These are phyloP conservation scores for Thalassaphorura encarpata DNA, from an alignment of 1,140 invertebrate species.

Conservation along the genomic window DNA sequence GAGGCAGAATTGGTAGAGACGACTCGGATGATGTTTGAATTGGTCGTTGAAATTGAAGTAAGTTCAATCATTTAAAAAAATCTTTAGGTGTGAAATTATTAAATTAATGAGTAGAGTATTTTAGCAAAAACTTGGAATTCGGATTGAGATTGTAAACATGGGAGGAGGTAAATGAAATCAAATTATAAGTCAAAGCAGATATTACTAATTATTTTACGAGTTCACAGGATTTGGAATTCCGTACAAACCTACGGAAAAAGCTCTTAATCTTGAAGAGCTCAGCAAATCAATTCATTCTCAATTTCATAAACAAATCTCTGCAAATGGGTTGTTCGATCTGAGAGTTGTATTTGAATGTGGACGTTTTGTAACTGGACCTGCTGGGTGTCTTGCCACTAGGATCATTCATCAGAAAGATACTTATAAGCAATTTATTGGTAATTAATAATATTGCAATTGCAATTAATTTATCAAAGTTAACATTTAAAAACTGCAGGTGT, in stretches of 20 bases:
- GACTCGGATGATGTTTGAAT: slow-evolving; percentile 1
- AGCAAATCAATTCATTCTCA: neutral
- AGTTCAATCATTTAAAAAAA: neutral
- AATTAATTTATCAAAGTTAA: no score
- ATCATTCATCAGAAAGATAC: neutral
- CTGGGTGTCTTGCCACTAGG: neutral
- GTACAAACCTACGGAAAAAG: neutral
- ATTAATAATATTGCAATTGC: no score
- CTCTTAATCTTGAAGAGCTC: neutral
- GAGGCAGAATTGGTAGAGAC: neutral
- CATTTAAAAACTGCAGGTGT: no score
- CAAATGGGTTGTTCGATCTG: neutral
- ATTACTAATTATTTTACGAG: neutral
- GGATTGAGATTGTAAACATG: neutral
- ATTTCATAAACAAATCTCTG: neutral
- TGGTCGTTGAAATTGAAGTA: slow-evolving; percentile 1
- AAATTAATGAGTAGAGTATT: neutral
- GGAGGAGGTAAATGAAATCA: neutral
- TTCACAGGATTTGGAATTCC: slow-evolving; percentile 5
- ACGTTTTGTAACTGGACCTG: slow-evolving; percentile 7
- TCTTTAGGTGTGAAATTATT: neutral
- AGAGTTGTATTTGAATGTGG: slow-evolving; percentile 3
- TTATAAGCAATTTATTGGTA: neutral
- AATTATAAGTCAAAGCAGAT: neutral
- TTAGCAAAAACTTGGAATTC: neutral